These are phyloP conservation scores for Actinia tenebrosa DNA, from an alignment of 64 coral and sea anemone species.

Conservation along the genomic window DNA sequence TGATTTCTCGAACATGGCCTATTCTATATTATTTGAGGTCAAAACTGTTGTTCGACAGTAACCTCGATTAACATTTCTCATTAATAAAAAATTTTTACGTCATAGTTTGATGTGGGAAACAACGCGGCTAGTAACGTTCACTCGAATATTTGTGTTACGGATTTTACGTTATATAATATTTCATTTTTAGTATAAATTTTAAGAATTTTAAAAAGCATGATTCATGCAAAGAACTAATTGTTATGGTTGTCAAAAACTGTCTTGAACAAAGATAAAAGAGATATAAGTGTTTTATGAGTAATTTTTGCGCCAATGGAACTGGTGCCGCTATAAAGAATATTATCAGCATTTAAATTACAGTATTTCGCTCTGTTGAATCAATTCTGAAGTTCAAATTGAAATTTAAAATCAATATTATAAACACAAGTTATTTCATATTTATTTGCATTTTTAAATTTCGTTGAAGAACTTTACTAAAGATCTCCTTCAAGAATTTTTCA, in stretches of 20 bases:
- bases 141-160: not conserved
- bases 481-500: no score
- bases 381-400: not conserved
- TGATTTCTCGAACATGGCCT: no score
- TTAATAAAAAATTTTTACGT: not conserved
- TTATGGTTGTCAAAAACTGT: not conserved
- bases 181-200: not conserved
- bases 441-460: not conserved
- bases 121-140: not conserved
- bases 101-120: not conserved
- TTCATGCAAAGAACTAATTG: not conserved
- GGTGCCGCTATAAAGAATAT: not conserved
- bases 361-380: not conserved
- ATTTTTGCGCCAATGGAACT: not conserved
- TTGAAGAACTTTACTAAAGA: not conserved
- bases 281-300: not conserved
- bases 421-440: not conserved
- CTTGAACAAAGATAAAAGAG: not conserved
- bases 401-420: not conserved
- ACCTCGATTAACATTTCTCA: not conserved
- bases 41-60: not conserved
- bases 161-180: not conserved
- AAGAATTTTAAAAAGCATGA: not conserved
- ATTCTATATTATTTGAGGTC: not conserved
- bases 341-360: not conserved